Conservation (phyloP, 1,140 invertebrate genomes). For the Lamellibrachia luymesi region DNA sequence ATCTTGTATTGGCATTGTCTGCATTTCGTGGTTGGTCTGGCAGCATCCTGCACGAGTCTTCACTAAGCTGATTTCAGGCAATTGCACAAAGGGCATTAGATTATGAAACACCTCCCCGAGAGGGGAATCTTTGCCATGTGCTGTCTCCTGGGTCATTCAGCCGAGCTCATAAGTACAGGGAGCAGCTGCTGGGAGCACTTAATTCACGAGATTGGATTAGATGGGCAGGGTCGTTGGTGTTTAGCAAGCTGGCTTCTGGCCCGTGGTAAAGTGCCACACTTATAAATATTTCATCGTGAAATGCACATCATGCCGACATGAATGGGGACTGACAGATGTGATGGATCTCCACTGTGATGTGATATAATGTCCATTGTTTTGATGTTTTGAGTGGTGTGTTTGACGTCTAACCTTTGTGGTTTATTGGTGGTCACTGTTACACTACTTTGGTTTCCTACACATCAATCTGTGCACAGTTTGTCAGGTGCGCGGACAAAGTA, state of each 20-base stretch:
- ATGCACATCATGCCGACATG: not conserved
- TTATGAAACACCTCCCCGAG: not conserved
- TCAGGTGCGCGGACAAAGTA: not conserved
- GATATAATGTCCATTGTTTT: not conserved
- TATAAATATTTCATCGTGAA: not conserved
- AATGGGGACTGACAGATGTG: not conserved
- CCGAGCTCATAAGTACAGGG: conserved; percentile 3
- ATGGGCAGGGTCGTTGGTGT: not conserved
- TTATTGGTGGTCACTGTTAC: not conserved
- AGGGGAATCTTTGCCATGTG: not conserved
- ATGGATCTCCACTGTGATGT: not conserved
- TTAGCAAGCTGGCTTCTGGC: not conserved
- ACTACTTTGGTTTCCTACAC: not conserved
- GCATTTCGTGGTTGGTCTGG: not conserved
- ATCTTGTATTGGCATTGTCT: not conserved
- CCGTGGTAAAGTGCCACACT: not conserved
- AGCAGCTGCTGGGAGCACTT: not conserved
- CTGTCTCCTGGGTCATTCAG: not conserved
- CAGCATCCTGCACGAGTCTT: not conserved
- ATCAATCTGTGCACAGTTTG: not conserved
- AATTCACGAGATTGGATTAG: not conserved
- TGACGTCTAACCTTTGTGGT: not conserved
- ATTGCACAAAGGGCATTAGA: not conserved
- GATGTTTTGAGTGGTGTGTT: not conserved
- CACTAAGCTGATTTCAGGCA: not conserved